Percentiles rank a stretch among this genome's conserved stretches.
Evolutionary conservation across 2,888 invertebrate species (phyloP).

Genomic region (Pristionchus entomophagus): DNA sequence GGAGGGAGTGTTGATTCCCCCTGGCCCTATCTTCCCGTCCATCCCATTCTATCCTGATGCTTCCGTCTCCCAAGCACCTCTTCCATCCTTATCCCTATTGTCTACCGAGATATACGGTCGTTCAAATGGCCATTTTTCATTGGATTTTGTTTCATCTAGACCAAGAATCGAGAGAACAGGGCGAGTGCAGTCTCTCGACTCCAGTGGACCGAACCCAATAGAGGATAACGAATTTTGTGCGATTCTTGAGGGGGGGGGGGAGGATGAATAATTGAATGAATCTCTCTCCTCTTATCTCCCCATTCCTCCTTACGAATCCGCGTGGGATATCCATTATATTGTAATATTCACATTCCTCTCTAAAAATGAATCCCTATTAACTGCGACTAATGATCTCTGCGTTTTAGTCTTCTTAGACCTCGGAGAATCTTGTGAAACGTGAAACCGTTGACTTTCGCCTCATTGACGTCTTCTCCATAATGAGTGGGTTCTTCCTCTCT

Average conservation of each 20-base stretch:
- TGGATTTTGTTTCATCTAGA: no score
- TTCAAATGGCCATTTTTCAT: no score
- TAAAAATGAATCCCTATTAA: no score
- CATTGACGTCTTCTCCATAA: neutral
- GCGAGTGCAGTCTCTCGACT: neutral
- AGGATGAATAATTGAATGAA: conserved; percentile 20
- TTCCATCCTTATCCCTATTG: no score
- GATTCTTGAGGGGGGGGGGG: neutral
- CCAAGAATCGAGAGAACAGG: no score
- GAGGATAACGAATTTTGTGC: neutral
- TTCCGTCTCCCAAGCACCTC: no score
- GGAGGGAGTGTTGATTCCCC: no score
- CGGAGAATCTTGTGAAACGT: neutral
- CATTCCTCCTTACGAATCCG: neutral
- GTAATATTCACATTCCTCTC: neutral
- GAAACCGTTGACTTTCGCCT: neutral
- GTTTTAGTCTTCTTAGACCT: no score
- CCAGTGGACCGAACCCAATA: neutral
- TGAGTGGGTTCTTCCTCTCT: neutral
- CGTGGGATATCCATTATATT: neutral
- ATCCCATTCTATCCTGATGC: no score
- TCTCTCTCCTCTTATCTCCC: neutral
- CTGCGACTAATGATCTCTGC: neutral
- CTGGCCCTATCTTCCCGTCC: no score
- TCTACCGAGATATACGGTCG: no score